phyloP scores from a whole-genome alignment of 2,113 vertebrate genomes.

The Dolichallabes microphthalmus region DNA sequence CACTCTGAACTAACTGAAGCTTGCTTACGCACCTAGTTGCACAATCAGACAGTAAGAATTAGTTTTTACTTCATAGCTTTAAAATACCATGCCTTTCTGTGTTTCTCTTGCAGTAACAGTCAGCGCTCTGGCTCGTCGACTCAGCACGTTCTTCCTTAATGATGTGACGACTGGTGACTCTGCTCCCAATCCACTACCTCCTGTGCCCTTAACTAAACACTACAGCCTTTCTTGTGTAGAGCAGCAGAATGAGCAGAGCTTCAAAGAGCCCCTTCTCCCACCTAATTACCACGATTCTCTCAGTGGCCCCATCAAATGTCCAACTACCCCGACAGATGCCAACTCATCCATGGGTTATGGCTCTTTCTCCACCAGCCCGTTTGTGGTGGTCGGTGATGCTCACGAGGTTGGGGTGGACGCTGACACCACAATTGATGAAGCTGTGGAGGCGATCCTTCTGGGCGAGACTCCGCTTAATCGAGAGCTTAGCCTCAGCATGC shows the following conservation, averaged over 20 bases:
- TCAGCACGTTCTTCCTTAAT: conserved; percentile 74
- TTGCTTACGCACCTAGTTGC: no score
- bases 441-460: conserved; percentile 61
- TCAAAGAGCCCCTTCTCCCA: conserved; percentile 61
- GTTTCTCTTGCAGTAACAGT: conserved; percentile 69
- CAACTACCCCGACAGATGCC: not conserved
- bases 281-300: not conserved
- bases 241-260: conserved; percentile 50
- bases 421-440: conserved; percentile 65
- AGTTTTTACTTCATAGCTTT: not conserved
- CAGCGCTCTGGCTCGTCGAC: conserved; percentile 73
- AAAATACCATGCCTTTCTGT: not conserved
- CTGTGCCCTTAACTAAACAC: conserved; percentile 35
- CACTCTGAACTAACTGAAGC: no score
- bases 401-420: conserved; percentile 58
- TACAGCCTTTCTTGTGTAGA: conserved; percentile 20
- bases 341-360: conserved; percentile 27
- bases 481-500: conserved; percentile 72
- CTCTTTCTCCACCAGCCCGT: conserved; percentile 59
- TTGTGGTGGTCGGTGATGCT: conserved; percentile 58
- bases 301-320: no score
- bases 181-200: not conserved
- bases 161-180: conserved; percentile 56
- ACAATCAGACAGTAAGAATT: no score
- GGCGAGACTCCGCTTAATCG: conserved; percentile 64